Evolutionary conservation across 2,113 vertebrate species (phyloP).

Genomic region (Oenanthe melanoleuca): DNA sequence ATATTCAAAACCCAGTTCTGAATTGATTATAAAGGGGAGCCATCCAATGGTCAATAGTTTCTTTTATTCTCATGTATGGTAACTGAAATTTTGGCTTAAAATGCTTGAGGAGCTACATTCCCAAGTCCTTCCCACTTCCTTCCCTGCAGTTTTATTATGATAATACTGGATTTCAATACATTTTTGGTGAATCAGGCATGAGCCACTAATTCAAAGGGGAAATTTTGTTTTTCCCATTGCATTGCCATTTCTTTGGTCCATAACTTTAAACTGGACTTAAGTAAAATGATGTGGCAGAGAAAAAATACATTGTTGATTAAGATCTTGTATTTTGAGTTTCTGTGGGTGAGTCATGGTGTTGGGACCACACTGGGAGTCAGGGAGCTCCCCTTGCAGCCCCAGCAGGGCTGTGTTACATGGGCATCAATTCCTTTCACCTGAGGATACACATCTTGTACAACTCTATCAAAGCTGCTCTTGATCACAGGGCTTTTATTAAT

Average conservation of each 20-base stretch:
- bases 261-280: neutral
- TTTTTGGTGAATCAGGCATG: neutral
- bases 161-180: neutral
- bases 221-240: neutral
- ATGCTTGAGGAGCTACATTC: neutral
- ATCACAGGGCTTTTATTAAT: neutral
- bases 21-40: neutral
- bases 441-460: neutral
- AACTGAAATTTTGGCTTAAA: neutral
- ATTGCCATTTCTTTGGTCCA: neutral
- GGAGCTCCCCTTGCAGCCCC: neutral
- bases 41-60: neutral
- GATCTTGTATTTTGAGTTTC: neutral
- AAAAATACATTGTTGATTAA: neutral
- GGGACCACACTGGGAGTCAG: neutral
- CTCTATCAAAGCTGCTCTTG: neutral
- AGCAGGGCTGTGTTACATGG: neutral
- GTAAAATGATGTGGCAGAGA: neutral
- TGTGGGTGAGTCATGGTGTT: neutral
- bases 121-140: neutral
- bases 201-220: neutral
- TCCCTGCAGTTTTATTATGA: neutral
- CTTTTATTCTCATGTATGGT: neutral
- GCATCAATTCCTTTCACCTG: neutral
- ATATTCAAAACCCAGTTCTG: conserved; percentile 2